phyloP scores from a whole-genome alignment of 2,113 vertebrate genomes.

The Pipra filicauda region DNA sequence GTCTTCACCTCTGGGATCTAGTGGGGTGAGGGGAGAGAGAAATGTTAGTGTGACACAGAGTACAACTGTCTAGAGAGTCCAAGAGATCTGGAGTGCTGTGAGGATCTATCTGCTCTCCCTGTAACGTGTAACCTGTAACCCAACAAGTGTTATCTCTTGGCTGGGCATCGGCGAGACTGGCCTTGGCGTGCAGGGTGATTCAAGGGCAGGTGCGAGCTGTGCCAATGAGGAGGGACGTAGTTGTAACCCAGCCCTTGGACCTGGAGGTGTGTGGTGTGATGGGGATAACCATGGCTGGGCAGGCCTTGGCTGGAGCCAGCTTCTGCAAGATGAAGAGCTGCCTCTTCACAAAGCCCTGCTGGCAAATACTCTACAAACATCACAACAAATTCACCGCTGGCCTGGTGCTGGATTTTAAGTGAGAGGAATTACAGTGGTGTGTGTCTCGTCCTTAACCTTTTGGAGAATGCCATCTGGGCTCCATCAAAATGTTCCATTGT shows the following conservation, averaged over 20 bases:
- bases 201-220: not conserved
- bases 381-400: not conserved
- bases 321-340: not conserved
- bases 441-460: not conserved
- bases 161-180: not conserved
- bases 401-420: not conserved
- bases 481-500: not conserved
- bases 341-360: not conserved
- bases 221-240: fast-evolving
- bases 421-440: not conserved
- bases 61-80: not conserved
- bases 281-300: not conserved
- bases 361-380: not conserved
- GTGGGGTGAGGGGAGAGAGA: constrained; percentile 17
- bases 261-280: not conserved
- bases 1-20: constrained; percentile 88
- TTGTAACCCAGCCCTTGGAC: not conserved
- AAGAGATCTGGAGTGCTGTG: not conserved
- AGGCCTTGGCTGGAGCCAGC: not conserved
- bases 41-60: not conserved
- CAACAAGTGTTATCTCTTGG: fast-evolving
- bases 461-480: not conserved
- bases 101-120: not conserved
- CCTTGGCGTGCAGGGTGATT: not conserved
- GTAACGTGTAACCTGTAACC: too few species aligned